Percentiles rank a stretch among this genome's conserved stretches.
These are phyloP conservation scores for Tachycineta bicolor DNA, from an alignment of 2,113 vertebrate species.

Conservation along the genomic window DNA sequence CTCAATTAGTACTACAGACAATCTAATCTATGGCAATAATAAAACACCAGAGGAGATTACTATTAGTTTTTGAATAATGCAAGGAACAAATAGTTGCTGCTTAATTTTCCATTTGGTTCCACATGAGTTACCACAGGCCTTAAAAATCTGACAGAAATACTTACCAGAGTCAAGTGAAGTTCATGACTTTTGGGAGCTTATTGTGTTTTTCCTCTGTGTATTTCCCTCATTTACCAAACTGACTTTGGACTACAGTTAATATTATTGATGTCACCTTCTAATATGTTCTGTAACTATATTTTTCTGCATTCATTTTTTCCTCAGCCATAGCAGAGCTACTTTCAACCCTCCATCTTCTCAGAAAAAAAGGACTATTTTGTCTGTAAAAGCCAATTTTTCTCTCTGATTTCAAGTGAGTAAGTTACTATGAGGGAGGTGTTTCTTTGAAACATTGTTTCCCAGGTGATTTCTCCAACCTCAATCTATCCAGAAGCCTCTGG, in stretches of 20 bases:
- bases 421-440: background rate
- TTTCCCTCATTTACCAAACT: background rate
- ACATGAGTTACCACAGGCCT: background rate
- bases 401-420: background rate
- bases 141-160: background rate
- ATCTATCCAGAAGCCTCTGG: background rate
- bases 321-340: background rate
- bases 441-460: background rate
- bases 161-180: background rate
- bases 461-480: background rate
- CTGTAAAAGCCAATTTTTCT: background rate
- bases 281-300: background rate
- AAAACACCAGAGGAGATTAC: background rate
- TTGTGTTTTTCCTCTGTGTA: background rate
- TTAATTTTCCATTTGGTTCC: conserved; percentile 44
- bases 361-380: background rate
- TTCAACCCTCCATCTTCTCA: background rate
- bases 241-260: background rate
- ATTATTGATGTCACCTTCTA: background rate
- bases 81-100: background rate
- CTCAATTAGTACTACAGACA: background rate
- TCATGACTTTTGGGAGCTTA: background rate
- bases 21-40: background rate
- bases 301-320: background rate
- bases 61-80: conserved; percentile 23